Evolutionary conservation across 2,113 vertebrate genomes (phyloP).

Genomic region (Sinosuthora webbiana): DNA sequence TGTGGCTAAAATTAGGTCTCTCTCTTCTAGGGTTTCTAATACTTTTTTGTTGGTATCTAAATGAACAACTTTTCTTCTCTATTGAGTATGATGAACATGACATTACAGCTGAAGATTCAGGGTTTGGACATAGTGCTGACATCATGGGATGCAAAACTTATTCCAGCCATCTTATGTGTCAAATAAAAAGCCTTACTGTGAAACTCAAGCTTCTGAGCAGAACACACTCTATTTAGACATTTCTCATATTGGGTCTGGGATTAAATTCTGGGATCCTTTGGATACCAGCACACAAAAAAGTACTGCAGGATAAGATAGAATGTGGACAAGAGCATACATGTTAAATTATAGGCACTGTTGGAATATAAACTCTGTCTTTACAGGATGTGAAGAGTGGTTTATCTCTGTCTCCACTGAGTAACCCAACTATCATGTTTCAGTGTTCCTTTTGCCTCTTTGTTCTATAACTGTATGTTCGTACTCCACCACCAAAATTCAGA

Average conservation of each 20-base stretch:
- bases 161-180: background rate
- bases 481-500: background rate
- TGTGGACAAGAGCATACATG: accelerated
- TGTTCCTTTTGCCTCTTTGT: background rate
- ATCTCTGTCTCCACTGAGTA: background rate
- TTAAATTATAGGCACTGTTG: background rate
- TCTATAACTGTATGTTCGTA: background rate
- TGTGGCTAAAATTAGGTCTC: background rate
- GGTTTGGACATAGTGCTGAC: background rate
- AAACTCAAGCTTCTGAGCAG: background rate
- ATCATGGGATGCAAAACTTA: background rate
- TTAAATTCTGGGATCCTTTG: background rate
- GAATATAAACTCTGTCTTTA: background rate
- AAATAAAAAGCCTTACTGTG: background rate
- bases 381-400: background rate
- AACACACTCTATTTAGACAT: background rate
- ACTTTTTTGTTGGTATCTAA: background rate
- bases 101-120: background rate
- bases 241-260: background rate
- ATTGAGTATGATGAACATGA: background rate
- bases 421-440: background rate
- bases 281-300: background rate
- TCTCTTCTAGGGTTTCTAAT: background rate
- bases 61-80: background rate
- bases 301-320: background rate